Base-by-base conservation (phyloP, 2,888 invertebrate species). In the Drosophila koepferae region DNA sequence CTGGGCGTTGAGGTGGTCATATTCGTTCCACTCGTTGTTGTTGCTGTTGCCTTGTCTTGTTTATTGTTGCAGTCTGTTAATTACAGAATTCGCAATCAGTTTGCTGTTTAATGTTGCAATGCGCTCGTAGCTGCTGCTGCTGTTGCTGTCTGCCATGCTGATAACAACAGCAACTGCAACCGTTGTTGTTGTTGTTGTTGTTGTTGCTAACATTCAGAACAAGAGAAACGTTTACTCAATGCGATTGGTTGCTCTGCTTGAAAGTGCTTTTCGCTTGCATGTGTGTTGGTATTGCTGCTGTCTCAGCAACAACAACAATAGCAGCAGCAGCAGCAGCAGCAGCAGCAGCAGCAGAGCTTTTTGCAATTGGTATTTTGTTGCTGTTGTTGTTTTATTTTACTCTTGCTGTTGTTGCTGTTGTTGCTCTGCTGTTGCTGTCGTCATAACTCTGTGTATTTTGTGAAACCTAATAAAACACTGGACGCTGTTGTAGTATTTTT, bases 1-100 rank as follows among this genome's bases (percentile, higher is more conserved):
- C 59, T 81, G 56, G 74, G 81, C 71, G 89, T 86, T 74, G 84
- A 89, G 79, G 85, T 85, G 74, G 85, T 85, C 85, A 85, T 85
- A 81, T 84, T 85, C 66, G 66, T 53, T 65, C 44, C 63, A 72
- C 69, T 68, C 59, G 43, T 60, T 72, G 36, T 66, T 77, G 43
- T 65, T 51, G 23, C 4, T 46, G 49, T 12, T 12, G 51, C 14
- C 28, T 28, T 51, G 51, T 14, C 36, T 54, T 38, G 67, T 40
- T 74, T 49, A 73, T 71, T 62, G 67, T 46, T 67, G 72, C 61
- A 67, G 77, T 51, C 81, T 75, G 74, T 79, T 77, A 77, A 63
- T 75, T 80, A 79, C 58, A 70, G 48, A 82, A 67, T 68, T 63
- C 63, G 72, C 72, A 78, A 75, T 78, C 72, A 82, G 79, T 71